Base-by-base conservation (phyloP, 2,113 vertebrate genomes). In the Corvus moneduloides region DNA sequence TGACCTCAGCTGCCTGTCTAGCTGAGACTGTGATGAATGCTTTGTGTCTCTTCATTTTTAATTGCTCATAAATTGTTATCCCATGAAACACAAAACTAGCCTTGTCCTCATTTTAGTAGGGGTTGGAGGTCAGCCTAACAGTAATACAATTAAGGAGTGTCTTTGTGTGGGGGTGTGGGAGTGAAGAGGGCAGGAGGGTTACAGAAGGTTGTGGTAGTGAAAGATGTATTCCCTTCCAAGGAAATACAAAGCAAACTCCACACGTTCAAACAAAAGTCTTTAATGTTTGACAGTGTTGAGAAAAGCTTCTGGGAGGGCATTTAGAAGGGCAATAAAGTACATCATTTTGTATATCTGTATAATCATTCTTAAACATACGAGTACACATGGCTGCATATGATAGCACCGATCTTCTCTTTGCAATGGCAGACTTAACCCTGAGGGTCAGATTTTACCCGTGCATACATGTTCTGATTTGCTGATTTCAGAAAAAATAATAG, bases 1-100 rank as follows among this genome's bases (percentile, higher is more conserved):
- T 98, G 98, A 98, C 98, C 98, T 98, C 98, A 96, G 96, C 98
- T 98, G 98, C 97, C 98, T 98, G 97, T 98, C 98, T 98, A 95
- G 96, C 98, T 98, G 98, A 96, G 97, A 98, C 93, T 96, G 98
- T 99, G 99, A 99, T 99, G 98, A 98, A 99, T 99, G 98, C 98
- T 97, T 98, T 98, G 97, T 98, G 98, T 99, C 98, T 97, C 97
- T 98, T 98, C 97, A 97, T 98, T 99, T 99, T 99, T 99, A 99
- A 99, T 99, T 99, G 99, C 99, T 99, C 99, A 98, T 99, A 99
- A 99, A 99, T 99, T 99, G 99, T 98, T 99, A 98, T 99, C 98
- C 98, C 96, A 98, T 96, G 97, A 98, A 99, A 99, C 98, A 98
- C 98, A 98, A 98, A 99, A 98, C 98, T 99, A 98, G 98, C 98